phyloP scores from a whole-genome alignment of 2,113 vertebrate species.

The Otocyon megalotis region DNA sequence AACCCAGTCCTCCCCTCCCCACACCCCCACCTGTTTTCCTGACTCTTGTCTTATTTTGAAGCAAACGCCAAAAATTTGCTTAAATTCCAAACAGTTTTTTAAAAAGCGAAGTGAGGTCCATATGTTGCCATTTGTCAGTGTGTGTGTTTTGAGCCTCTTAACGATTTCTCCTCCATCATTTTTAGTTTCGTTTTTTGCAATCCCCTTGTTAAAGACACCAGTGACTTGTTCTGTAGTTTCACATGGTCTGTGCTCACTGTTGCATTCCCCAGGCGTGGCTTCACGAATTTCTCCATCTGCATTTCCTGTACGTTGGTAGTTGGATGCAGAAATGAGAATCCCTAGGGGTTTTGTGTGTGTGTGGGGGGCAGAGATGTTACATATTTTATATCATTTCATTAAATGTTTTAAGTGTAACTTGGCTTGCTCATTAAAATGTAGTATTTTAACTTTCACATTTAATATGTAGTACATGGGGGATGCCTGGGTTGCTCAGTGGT shows the following conservation, averaged over 20 bases:
- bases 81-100: background rate
- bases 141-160: background rate
- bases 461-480: background rate
- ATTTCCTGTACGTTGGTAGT: background rate
- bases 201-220: background rate
- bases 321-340: background rate
- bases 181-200: background rate
- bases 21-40: background rate
- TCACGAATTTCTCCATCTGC: background rate
- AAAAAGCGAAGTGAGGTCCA: background rate
- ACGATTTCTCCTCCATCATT: background rate
- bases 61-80: background rate
- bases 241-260: background rate
- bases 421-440: slow-evolving; percentile 34
- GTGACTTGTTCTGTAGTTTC: background rate
- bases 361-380: too few relatives aligned
- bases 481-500: too few relatives aligned
- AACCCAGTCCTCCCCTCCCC: background rate
- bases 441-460: background rate
- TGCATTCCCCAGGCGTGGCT: background rate
- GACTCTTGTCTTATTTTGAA: background rate
- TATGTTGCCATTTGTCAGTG: background rate
- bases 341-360: background rate
- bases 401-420: slow-evolving; percentile 24
- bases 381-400: slow-evolving; percentile 27